Base-by-base conservation (phyloP, 2,113 vertebrate genomes). In the Mohoua ochrocephala region DNA sequence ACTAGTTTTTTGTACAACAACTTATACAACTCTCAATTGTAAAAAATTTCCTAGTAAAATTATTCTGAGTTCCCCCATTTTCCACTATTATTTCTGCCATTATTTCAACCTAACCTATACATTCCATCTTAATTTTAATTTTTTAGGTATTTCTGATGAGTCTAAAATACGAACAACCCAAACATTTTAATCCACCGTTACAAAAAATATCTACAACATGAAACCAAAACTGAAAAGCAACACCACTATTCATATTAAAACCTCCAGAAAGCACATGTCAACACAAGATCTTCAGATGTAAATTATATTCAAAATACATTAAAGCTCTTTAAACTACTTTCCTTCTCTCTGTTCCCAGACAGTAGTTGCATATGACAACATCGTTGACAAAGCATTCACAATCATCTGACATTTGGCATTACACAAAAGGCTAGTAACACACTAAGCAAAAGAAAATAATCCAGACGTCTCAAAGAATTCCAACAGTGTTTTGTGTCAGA, bases 11-110 rank as follows among this genome's bases (percentile, higher is more conserved):
- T n/a, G n/a, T n/a, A n/a, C n/a, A n/a, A n/a, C n/a, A n/a, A n/a
- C n/a, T n/a, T n/a, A n/a, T n/a, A n/a, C n/a, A n/a, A n/a, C 21
- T 49, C 73, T 31, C 10, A 71, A 24, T 0, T 37, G 41, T 3
- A 52, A 57, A 75, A 89, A 59, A 68, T 1, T 59, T 30, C 9
- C 13, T 24, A 61, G 16, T n/a, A 67, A 14, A 49, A 61, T 70
- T 33, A 33, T 41, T n/a, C 24, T 0, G 0, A 78, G 16, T 37
- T 63, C 6, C 4, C 7, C 3, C 11, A 26, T 30, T 68, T 59
- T 24, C 15, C 15, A 41, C 12, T 18, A 35, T 26, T 39, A 60
- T 23, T 76, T 59, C 35, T 67, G 23, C 20, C 17, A 42, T 42
- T 75, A 75, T 18, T 88, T 65, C 41, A 90, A 50, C 8, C 23